Base-by-base conservation (phyloP, 2,797 vertebrate genomes). In the Silurus aristotelis region DNA sequence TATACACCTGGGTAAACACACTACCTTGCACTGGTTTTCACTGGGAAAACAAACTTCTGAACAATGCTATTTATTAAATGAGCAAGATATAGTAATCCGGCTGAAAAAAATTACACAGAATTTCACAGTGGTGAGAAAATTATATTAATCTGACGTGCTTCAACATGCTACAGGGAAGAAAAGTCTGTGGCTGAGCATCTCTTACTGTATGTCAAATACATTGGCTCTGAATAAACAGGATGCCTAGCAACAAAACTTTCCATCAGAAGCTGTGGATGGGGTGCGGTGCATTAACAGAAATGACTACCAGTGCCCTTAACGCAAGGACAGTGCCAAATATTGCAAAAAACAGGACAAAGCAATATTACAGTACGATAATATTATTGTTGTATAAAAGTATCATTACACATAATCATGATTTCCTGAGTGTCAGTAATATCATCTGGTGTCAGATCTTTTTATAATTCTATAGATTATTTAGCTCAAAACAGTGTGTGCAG, bases 21-120 rank as follows among this genome's bases (percentile, higher is more conserved):
- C 52, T 56, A 56, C 14, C 15, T 56, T 78, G 76, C 4, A 2
- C 17, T 78, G 56, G 19, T 43, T 78, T 78, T 25, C 31, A 78
- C 5, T 78, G 76, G 75, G 75, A 77, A 77, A 77, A 77, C 25
- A 77, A 58, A 38, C 55, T 58, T 14, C 6, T 77, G 25, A 31
- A 31, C 15, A 60, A 1, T 56, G 19, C 75, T 25, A 52, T 77
- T 31, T 6, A 20, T 5, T 77, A 8, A 15, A 12, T n/a, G 7
- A 38, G 17, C 66, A 67, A 67, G 27, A 19, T 70, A 70, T 38
- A 17, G 6, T 68, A 31, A 46, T 2, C 38, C 46, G 43, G 12
- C 43, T 48, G 43, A 48, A 48, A 72, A 48, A 1, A 73, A n/a
- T 6, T 76, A 12, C 15, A 55, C n/a, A 58, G 31, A 46, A 43